phyloP scores from a whole-genome alignment of 1,140 invertebrate genomes.

The Mamestra configurata region DNA sequence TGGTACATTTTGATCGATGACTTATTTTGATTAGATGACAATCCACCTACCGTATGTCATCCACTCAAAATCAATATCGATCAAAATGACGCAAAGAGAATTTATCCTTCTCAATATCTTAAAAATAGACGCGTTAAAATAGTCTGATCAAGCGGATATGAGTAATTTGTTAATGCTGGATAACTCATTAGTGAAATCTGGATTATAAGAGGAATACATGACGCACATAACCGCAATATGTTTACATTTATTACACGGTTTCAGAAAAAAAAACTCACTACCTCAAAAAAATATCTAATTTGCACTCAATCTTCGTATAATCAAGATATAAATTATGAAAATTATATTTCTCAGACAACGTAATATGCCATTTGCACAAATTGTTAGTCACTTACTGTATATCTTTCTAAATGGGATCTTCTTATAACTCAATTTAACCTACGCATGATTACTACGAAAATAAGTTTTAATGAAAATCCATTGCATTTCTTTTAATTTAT shows the following conservation, averaged over 20 bases:
- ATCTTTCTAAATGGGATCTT: constrained; percentile 10
- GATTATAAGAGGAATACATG: constrained; percentile 13
- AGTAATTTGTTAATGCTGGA: constrained; percentile 3
- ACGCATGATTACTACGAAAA: background rate
- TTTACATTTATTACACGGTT: background rate
- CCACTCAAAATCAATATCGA: too few relatives aligned
- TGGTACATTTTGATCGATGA: too few relatives aligned
- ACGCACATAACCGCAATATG: background rate
- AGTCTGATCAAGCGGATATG: background rate
- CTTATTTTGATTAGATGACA: too few relatives aligned
- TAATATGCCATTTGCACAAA: constrained; percentile 36
- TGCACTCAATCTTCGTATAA: constrained; percentile 38
- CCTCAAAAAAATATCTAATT: constrained; percentile 26
- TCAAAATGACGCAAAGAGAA: too few relatives aligned
- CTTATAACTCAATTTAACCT: constrained; percentile 26
- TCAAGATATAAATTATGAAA: constrained; percentile 38
- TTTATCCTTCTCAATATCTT: background rate
- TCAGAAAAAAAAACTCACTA: background rate
- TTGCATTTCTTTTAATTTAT: constrained; percentile 45
- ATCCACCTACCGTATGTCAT: too few relatives aligned
- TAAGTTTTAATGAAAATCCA: constrained; percentile 4
- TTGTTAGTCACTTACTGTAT: constrained; percentile 13
- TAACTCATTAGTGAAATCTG: constrained; percentile 23
- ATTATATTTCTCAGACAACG: constrained; percentile 25
- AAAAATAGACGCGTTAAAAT: background rate